phyloP scores from a whole-genome alignment of 1,140 invertebrate genomes.

The Aphaenogaster floridana region DNA sequence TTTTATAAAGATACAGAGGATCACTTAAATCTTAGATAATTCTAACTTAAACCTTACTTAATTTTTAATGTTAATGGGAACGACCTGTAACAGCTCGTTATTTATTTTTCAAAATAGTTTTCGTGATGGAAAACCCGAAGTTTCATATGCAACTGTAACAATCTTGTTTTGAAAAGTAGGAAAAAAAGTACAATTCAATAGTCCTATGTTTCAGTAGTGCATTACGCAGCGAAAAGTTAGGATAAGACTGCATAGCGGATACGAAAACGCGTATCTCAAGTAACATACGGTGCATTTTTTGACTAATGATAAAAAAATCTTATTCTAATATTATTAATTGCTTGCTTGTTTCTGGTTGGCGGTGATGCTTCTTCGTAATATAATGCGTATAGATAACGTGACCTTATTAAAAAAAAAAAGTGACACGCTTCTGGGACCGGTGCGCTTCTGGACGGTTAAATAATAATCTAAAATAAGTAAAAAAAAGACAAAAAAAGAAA shows the following conservation, averaged over 20 bases:
- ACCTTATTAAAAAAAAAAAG: slow-evolving; percentile 70
- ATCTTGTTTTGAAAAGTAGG: slow-evolving; percentile 43
- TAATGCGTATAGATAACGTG: slow-evolving; percentile 76
- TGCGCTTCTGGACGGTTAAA: slow-evolving; percentile 72
- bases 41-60: slow-evolving; percentile 21
- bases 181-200: slow-evolving; percentile 59
- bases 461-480: slow-evolving; percentile 72
- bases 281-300: slow-evolving; percentile 83
- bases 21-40: background rate
- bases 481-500: slow-evolving; percentile 66
- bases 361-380: slow-evolving; percentile 76
- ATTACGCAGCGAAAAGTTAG: slow-evolving; percentile 80
- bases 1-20: background rate
- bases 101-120: slow-evolving; percentile 16
- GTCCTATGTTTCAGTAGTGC: slow-evolving; percentile 52
- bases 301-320: slow-evolving; percentile 68
- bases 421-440: slow-evolving; percentile 68
- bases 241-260: slow-evolving; percentile 83
- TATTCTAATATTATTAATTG: slow-evolving; percentile 75
- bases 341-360: slow-evolving; percentile 81
- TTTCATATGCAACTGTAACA: slow-evolving; percentile 44
- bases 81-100: background rate
- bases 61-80: slow-evolving; percentile 40
- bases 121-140: background rate
- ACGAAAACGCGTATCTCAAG: slow-evolving; percentile 80